Conservation (phyloP, 2,797 vertebrate genomes). For the Lerista edwardsae region DNA sequence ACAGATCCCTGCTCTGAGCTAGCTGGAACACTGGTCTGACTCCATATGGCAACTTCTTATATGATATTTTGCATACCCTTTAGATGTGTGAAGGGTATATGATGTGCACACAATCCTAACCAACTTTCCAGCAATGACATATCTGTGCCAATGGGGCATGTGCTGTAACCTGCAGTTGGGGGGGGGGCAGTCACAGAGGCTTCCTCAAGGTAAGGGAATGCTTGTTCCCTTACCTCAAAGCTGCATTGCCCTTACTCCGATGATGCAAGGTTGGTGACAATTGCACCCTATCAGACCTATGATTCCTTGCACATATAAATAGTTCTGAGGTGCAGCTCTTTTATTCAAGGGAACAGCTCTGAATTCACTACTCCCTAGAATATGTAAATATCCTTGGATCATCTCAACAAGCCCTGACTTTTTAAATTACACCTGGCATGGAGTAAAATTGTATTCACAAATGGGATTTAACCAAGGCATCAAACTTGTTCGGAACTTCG, state of each 20-base stretch:
- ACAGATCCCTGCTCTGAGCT: neutral
- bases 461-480: neutral
- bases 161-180: too few relatives aligned
- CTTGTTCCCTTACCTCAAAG: too few relatives aligned
- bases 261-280: too few relatives aligned
- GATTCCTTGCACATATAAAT: neutral
- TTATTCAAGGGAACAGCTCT: neutral
- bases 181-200: too few relatives aligned
- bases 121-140: too few relatives aligned
- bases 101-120: too few relatives aligned
- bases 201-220: too few relatives aligned
- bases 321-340: neutral
- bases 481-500: conserved; percentile 40
- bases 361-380: neutral
- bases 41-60: neutral
- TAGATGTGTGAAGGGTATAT: neutral
- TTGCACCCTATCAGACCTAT: too few relatives aligned
- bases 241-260: too few relatives aligned
- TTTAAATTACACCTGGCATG: neutral
- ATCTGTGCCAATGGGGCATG: too few relatives aligned
- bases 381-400: neutral
- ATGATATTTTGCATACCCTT: neutral
- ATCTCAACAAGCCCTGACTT: neutral
- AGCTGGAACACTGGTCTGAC: neutral
- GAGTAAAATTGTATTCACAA: conserved; percentile 2